Evolutionary conservation across 2,113 vertebrate genomes (phyloP).

Genomic region (Macquaria australasica): DNA sequence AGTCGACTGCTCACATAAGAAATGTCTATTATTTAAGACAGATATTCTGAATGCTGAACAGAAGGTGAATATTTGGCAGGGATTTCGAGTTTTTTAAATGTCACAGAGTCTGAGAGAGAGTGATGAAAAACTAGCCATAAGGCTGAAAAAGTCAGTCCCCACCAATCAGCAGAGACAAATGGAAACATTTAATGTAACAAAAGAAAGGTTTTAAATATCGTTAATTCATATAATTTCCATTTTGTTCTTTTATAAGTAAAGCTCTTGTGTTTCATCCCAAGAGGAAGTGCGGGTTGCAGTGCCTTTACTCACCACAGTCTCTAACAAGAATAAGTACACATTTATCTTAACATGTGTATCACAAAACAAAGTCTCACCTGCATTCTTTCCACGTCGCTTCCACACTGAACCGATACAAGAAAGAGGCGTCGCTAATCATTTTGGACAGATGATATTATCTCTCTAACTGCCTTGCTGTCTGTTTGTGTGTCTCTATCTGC

Average conservation of each 20-base stretch:
- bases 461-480: not conserved
- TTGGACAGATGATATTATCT: constrained; percentile 19
- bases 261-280: not conserved
- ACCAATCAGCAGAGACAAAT: constrained; percentile 4
- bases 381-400: not conserved
- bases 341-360: constrained; percentile 17
- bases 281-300: not conserved
- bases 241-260: not conserved
- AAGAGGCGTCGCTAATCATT: constrained; percentile 17
- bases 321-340: not conserved
- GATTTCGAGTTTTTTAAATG: constrained; percentile 15
- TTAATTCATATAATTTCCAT: not conserved
- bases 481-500: not conserved
- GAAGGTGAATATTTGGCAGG: not conserved
- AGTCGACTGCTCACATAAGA: not conserved
- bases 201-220: not conserved
- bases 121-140: not conserved
- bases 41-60: not conserved
- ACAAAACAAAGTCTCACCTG: not conserved
- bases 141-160: not conserved
- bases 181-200: not conserved
- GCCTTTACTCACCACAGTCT: not conserved
- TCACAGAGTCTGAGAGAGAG: constrained; percentile 12
- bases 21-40: not conserved
- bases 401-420: not conserved